These are phyloP conservation scores for Micronisus gabar DNA, from an alignment of 2,113 vertebrate species.

Conservation along the genomic window DNA sequence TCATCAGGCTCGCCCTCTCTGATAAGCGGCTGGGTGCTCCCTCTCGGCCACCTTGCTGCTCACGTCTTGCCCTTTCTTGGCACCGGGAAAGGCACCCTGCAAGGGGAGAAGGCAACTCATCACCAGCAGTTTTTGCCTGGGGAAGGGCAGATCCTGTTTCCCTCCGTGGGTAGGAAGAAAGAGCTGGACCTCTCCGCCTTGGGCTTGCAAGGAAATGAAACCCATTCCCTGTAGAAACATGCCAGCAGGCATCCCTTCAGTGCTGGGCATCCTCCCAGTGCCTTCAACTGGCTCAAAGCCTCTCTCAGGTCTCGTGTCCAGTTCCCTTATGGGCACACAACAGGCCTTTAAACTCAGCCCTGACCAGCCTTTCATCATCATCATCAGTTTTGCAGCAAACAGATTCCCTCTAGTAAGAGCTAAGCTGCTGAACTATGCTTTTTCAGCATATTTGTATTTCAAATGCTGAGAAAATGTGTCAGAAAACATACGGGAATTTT, in stretches of 20 bases:
- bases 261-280: background rate
- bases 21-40: background rate
- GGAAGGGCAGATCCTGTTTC: background rate
- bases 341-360: background rate
- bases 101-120: background rate
- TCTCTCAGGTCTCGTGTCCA: background rate
- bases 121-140: background rate
- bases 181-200: background rate
- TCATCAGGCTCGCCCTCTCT: background rate
- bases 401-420: background rate
- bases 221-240: fast-evolving
- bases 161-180: background rate
- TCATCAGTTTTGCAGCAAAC: background rate
- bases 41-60: background rate
- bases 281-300: background rate
- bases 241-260: background rate
- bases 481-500: background rate
- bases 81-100: background rate
- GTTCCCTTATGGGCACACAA: background rate
- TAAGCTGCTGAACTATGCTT: background rate
- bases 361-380: background rate
- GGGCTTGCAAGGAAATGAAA: background rate
- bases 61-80: background rate
- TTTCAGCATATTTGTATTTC: background rate
- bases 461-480: background rate